Evolutionary conservation across 64 coral and sea anemone species (phyloP), one percentile per base, ranked within the genome.

Genomic region (Actinia tenebrosa): DNA sequence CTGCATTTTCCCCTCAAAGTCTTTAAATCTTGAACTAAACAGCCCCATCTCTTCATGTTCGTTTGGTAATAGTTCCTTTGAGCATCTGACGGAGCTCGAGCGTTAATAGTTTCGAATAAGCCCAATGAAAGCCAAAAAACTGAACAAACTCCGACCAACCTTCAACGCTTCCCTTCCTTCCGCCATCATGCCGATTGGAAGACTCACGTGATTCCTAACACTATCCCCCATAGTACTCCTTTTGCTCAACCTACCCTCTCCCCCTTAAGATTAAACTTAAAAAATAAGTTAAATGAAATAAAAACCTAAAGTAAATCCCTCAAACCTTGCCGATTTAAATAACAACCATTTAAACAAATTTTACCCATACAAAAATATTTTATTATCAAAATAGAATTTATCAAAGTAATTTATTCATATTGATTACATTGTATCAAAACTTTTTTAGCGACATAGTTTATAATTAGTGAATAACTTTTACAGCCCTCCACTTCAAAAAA

Each of bases 91-190:
- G 6, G 46, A 81, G 50, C 27, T 50, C 3, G 22, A 81, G 79
- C 50, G 16, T 50, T 20, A 81, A 47, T 17, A 81, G 79, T 81
- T 81, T 53, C 79, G 46, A 45, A 81, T 75, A 81, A 81, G 79
- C 50, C 19, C 16, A 53, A 18, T 9, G 17, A 50, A 50, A 53
- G 44, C 53, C 43, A 52, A 18, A 8, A 53, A 75, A 75, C 23
- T 75, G 25, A 75, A 75, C 26, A 25, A 75, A 15, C 25, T 75
- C 69, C 69, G 10, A 30, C 25, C 13, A 13, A 75, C 69, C 2
- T 42, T 75, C 23, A 81, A 81, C 79, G 16, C 43, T 10, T 45
- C 17, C 50, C 44, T 81, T 81, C 79, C 79, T 81, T 81, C 79
- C 79, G 79, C 79, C 79, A 81, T 81, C 50, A 52, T 81, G 43